Evolutionary conservation across 1,140 invertebrate species (phyloP).

Genomic region (Heterodera carotae): DNA sequence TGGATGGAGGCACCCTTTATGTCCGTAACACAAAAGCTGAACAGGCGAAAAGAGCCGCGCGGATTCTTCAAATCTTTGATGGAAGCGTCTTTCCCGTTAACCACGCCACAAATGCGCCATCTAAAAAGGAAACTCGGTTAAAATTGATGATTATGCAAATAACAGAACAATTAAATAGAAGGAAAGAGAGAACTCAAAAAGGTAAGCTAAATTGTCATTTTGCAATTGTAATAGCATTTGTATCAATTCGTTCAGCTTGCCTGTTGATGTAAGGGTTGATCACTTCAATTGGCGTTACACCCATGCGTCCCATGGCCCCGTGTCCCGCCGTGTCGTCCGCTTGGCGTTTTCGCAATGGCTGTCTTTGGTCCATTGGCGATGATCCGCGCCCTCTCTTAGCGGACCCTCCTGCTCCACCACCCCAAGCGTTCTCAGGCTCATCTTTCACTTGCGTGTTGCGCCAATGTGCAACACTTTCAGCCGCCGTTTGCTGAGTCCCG

Average conservation of each 20-base stretch:
- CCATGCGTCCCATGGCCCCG: not conserved
- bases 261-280: conserved; percentile 57
- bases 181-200: too few species aligned
- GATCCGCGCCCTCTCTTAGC: conserved; percentile 10
- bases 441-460: not conserved
- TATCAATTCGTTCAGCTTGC: conserved; percentile 24
- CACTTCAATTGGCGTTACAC: conserved; percentile 39
- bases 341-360: conserved; percentile 25
- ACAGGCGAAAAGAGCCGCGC: conserved; percentile 86
- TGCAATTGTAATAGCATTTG: too few species aligned
- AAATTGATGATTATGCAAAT: too few species aligned
- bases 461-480: conserved; percentile 1
- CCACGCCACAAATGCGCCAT: conserved; percentile 88
- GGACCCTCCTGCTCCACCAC: not conserved
- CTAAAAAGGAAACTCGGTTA: conserved; percentile 66
- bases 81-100: conserved; percentile 77
- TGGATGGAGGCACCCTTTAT: conserved; percentile 85
- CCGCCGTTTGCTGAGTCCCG: not conserved
- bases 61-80: conserved; percentile 88
- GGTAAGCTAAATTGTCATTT: too few species aligned
- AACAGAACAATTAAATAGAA: too few species aligned
- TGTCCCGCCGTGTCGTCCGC: conserved; percentile 4
- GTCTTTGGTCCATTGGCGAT: conserved; percentile 19
- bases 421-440: conserved; percentile 8
- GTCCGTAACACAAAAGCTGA: conserved; percentile 87